Percentiles rank a stretch among this genome's conserved stretches.
Conservation (phyloP, 2,797 vertebrate species). For the Buceros bicornis region DNA sequence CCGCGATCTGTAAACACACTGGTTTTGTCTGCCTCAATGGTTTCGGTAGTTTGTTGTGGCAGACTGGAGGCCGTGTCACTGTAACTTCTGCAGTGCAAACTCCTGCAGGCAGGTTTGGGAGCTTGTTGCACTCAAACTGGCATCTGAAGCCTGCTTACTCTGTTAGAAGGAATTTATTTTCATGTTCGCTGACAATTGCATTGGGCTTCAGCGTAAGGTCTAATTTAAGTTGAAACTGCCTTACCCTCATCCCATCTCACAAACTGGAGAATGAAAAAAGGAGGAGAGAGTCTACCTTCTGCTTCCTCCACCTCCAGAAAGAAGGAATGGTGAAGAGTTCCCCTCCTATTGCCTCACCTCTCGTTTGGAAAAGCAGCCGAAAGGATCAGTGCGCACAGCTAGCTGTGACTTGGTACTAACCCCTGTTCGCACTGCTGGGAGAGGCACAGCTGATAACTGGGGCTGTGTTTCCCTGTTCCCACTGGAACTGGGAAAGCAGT, state of each 20-base stretch:
- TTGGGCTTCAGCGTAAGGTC: neutral
- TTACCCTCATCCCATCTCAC: neutral
- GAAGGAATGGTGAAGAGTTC: neutral
- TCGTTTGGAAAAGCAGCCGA: neutral
- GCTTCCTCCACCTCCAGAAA: neutral
- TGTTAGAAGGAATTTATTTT: constrained; percentile 7
- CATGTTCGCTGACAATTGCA: neutral
- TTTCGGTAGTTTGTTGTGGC: neutral
- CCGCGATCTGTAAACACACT: neutral
- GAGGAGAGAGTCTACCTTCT: neutral
- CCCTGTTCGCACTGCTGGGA: accelerated
- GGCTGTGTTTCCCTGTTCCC: neutral
- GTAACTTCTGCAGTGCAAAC: neutral
- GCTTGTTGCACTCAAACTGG: neutral
- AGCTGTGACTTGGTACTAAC: accelerated
- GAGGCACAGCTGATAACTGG: neutral
- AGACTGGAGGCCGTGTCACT: neutral
- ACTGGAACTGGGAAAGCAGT: neutral
- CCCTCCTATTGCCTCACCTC: neutral
- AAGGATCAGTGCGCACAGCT: neutral
- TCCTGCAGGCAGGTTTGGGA: constrained; percentile 2
- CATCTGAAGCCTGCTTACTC: neutral
- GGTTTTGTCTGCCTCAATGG: neutral
- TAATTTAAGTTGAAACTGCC: neutral
- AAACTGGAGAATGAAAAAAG: neutral